Evolutionary conservation across 2,113 vertebrate genomes (phyloP).

Genomic region (Sprattus sprattus): DNA sequence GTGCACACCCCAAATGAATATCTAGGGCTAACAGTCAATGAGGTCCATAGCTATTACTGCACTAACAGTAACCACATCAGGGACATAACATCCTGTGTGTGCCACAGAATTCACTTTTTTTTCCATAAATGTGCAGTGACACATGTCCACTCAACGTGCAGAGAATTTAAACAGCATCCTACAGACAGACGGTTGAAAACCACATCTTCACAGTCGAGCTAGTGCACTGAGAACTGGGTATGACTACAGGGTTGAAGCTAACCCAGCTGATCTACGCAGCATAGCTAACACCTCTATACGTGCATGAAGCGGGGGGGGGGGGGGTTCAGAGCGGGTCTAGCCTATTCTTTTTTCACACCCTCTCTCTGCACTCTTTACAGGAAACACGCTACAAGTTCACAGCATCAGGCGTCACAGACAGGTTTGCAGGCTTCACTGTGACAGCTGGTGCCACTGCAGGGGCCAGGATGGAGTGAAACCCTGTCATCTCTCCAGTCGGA

Average conservation of each 20-base stretch:
- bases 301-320: background rate
- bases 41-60: no score
- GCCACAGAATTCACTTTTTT: no score
- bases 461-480: background rate
- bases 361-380: conserved; percentile 1
- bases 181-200: no score
- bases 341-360: background rate
- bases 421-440: background rate
- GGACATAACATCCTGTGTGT: no score
- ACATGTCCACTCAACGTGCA: no score
- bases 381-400: background rate
- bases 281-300: background rate
- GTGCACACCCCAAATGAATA: no score
- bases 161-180: no score
- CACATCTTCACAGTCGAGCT: no score
- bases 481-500: background rate
- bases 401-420: background rate
- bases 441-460: background rate
- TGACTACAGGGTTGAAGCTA: background rate
- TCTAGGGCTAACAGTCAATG: no score
- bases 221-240: background rate
- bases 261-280: background rate
- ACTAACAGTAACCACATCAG: no score
- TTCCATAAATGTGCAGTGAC: no score
- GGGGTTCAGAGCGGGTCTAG: background rate